Evolutionary conservation across 2,888 invertebrate genomes (phyloP), one percentile per base, ranked within the genome.

Genomic region (Drepana falcataria): DNA sequence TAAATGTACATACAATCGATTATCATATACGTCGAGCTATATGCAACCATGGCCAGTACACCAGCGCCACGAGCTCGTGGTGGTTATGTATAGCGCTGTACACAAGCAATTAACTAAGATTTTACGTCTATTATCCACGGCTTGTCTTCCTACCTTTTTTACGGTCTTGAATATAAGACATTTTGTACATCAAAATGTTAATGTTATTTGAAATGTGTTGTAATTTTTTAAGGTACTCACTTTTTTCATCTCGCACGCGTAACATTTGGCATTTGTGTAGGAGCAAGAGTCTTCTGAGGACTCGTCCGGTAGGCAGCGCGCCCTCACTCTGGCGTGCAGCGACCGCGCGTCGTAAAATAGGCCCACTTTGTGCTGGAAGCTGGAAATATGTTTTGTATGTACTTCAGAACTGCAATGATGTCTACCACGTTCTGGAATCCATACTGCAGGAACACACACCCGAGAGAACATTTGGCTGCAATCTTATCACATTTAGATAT

Each of bases 361-460:
- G 0, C 89, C 90, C 63, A 88, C 87, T 59, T 87, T 89, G 56
- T 85, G 78, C 53, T 85, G 84, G 65, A 87, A 85, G 58, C 89
- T 89, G 65, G 2, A 57, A 59, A 41, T 4, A 40, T 4, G 21
- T 21, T 3, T 48, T 48, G 52, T 2, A 52, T 56, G 5, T 35
- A 48, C 35, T 33, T 35, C 40, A 41, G 34, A 21, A 21, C 21
- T 21, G 21, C 21, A 21, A 21, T 21, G 1, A 21, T 21, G 21
- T 21, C 21, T 21, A 21, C 21, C 21, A 21, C 21, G 21, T 21
- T 21, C 21, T 21, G 21, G 21, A 21, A 21, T 21, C 21, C 21
- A 21, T 21, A 21, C 21, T 21, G 21, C 21, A 21, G 21, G 21
- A 21, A 21, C 21, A 21, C 21, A 21, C 21, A 21, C 21, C 21